Percentiles rank a stretch among this genome's conserved stretches.
Evolutionary conservation across 2,888 invertebrate genomes (phyloP).

Genomic region (Dusona sp.): DNA sequence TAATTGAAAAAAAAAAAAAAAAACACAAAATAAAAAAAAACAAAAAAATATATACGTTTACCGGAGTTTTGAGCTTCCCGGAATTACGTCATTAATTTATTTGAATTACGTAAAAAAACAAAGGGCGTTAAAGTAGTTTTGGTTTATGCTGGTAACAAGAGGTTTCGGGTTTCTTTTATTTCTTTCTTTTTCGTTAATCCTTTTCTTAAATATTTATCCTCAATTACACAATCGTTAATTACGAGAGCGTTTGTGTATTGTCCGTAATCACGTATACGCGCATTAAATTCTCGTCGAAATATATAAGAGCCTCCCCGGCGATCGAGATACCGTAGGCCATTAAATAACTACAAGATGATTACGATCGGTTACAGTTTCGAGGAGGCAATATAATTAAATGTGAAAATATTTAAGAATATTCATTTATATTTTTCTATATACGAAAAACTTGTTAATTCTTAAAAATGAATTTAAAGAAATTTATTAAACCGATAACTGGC

Average conservation of each 20-base stretch:
- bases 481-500: not conserved
- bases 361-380: slow-evolving; percentile 20
- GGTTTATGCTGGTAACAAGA: slow-evolving; percentile 67
- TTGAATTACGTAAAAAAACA: slow-evolving; percentile 40
- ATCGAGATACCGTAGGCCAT: slow-evolving; percentile 12
- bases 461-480: not conserved
- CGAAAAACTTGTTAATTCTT: not conserved
- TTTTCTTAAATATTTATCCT: slow-evolving; percentile 10
- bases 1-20: not conserved
- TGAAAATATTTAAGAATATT: slow-evolving; percentile 16
- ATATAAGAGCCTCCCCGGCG: not conserved
- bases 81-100: slow-evolving; percentile 48
- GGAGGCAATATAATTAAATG: slow-evolving; percentile 15
- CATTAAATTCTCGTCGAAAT: slow-evolving; percentile 2
- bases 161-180: slow-evolving; percentile 22
- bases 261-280: slow-evolving; percentile 33
- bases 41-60: slow-evolving; percentile 14
- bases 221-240: slow-evolving; percentile 19
- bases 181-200: not conserved
- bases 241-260: slow-evolving; percentile 36
- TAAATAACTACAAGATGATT: not conserved
- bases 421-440: not conserved
- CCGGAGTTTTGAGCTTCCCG: slow-evolving; percentile 58
- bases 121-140: slow-evolving; percentile 56
- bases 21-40: slow-evolving; percentile 1